A percentile compares a stretch with the other conserved stretches of the same genome.
These are phyloP conservation scores for Drosophila seclusa DNA, from an alignment of 2,888 invertebrate species.

Conservation along the genomic window DNA sequence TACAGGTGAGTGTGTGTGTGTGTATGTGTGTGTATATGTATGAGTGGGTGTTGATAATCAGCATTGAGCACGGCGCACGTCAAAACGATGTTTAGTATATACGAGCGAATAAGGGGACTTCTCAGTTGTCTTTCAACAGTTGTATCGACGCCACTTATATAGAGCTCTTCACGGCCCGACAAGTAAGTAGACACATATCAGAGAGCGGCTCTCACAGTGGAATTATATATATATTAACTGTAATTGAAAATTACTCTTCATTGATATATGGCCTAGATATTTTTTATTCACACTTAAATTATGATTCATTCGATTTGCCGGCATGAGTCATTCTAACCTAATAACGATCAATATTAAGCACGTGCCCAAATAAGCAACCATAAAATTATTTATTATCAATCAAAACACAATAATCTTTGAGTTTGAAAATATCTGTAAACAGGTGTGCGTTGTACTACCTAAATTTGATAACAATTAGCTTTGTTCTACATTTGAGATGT, in stretches of 20 bases:
- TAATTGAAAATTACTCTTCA: background rate
- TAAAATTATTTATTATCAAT: constrained; percentile 1
- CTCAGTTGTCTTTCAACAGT: constrained; percentile 67
- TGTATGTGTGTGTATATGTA: constrained; percentile 1
- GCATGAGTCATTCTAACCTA: constrained; percentile 45
- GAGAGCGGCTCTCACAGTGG: constrained; percentile 5
- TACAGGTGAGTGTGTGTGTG: background rate
- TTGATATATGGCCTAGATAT: background rate
- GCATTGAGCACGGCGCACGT: constrained; percentile 40
- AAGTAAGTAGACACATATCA: constrained; percentile 51
- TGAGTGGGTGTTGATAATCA: constrained; percentile 40
- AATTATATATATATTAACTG: constrained; percentile 2
- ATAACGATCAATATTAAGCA: background rate
- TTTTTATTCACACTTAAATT: background rate
- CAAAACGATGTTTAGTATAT: constrained; percentile 42
- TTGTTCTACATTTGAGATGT: background rate
- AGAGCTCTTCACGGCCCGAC: constrained; percentile 26
- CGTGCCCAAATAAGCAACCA: background rate
- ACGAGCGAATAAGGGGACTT: constrained; percentile 14
- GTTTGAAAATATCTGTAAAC: constrained; percentile 4
- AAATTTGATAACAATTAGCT: background rate
- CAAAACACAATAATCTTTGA: background rate
- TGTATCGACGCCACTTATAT: constrained; percentile 51
- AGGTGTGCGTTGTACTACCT: constrained; percentile 8
- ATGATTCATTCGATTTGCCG: constrained; percentile 14